phyloP scores from a whole-genome alignment of 2,113 vertebrate species.

The Hemibagrus wyckioides region DNA sequence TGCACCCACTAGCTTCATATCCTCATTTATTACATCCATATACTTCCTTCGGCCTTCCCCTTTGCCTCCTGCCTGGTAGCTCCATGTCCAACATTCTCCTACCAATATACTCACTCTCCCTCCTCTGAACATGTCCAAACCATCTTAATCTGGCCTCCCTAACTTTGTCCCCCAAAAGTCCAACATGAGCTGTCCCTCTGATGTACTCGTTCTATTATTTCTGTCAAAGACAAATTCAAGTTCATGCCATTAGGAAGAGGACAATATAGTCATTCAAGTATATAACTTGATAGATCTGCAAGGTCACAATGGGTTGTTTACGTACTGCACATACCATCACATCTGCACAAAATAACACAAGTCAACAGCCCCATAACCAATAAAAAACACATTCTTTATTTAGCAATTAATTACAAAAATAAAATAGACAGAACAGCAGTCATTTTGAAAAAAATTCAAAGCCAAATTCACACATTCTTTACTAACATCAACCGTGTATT shows the following conservation, averaged over 20 bases:
- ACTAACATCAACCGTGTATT: not conserved
- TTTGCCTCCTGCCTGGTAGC: no score
- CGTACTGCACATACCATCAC: not conserved
- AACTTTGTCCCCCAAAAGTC: no score
- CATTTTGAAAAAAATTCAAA: not conserved
- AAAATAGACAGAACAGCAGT: not conserved
- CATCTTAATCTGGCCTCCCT: no score
- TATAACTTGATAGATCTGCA: not conserved
- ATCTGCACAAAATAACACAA: not conserved
- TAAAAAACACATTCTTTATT: constrained; percentile 2
- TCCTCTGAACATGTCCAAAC: no score
- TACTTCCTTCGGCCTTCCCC: no score
- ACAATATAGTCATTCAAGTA: not conserved
- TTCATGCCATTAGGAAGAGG: not conserved
- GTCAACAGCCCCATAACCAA: not conserved
- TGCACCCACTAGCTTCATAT: no score
- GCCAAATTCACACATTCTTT: not conserved
- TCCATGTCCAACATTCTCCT: no score
- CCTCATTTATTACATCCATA: no score
- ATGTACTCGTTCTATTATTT: no score
- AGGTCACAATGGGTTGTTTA: not conserved
- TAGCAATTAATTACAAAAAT: not conserved
- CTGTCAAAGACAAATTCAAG: not conserved
- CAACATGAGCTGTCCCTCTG: no score
- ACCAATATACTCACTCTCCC: no score